Evolutionary conservation across 2,113 vertebrate genomes (phyloP).

Genomic region (Ariopsis seemanni): DNA sequence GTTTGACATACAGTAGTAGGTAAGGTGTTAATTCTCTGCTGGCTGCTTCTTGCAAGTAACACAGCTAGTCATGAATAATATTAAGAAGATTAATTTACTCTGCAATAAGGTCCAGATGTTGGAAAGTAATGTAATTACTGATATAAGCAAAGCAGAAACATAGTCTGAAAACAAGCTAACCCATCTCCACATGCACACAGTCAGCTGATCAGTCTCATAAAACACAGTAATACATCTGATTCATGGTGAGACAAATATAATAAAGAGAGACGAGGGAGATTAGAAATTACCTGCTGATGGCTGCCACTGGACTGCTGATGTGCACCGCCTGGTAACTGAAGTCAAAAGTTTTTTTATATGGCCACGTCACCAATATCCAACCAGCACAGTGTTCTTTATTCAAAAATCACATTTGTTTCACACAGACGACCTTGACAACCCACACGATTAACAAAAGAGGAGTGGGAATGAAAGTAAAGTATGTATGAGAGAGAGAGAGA

Average conservation of each 20-base stretch:
- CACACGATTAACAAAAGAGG: conserved; percentile 44
- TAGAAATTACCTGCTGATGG: conserved; percentile 49
- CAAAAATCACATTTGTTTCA: conserved; percentile 50
- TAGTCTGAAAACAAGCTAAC: not conserved
- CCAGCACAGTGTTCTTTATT: conserved; percentile 41
- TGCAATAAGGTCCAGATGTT: not conserved
- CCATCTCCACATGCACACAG: not conserved
- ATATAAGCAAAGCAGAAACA: not conserved
- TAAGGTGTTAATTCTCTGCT: not conserved
- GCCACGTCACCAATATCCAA: conserved; percentile 31
- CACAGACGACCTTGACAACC: conserved; percentile 50
- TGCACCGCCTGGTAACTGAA: not conserved
- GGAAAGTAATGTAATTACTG: not conserved
- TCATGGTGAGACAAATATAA: not conserved
- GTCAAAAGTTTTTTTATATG: not conserved
- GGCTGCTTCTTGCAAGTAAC: not conserved
- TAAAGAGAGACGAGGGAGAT: not conserved
- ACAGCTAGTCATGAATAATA: not conserved
- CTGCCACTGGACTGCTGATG: not conserved
- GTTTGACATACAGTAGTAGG: not conserved
- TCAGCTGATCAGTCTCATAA: not conserved
- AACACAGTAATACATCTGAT: not conserved
- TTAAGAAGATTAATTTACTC: not conserved
- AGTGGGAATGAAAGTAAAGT: conserved; percentile 29
- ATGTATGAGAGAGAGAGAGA: not conserved